A percentile compares a stretch with the other conserved stretches of the same genome.
phyloP scores from a whole-genome alignment of 2,113 vertebrate species.

The Cervus canadensis region DNA sequence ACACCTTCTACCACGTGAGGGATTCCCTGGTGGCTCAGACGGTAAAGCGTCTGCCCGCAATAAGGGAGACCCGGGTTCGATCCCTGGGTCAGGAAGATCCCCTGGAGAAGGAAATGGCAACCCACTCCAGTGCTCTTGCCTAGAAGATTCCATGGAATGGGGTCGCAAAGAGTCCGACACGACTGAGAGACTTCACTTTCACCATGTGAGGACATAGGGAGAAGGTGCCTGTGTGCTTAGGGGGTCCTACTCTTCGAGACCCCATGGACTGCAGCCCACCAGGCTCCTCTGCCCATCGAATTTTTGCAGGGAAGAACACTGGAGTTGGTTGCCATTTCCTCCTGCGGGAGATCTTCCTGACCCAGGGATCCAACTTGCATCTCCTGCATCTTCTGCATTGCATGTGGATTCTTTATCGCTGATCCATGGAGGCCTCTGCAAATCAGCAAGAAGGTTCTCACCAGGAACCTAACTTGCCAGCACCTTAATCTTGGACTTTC shows the following conservation, averaged over 20 bases:
- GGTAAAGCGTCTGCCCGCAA: too few relatives aligned
- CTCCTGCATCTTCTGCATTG: background rate
- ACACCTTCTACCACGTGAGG: background rate
- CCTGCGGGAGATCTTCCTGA: background rate
- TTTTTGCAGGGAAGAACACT: background rate
- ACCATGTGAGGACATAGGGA: background rate
- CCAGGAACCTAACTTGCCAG: background rate
- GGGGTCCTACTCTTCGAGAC: background rate
- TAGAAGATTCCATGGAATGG: too few relatives aligned
- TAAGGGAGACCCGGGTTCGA: too few relatives aligned
- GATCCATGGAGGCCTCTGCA: background rate
- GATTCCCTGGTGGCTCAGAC: too few relatives aligned
- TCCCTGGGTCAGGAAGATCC: too few relatives aligned
- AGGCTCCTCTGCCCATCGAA: background rate
- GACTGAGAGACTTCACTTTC: too few relatives aligned
- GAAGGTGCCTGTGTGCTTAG: background rate
- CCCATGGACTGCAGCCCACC: background rate
- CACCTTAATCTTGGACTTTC: background rate
- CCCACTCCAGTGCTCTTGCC: too few relatives aligned
- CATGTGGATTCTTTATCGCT: background rate
- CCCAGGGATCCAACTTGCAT: background rate
- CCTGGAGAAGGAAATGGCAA: too few relatives aligned
- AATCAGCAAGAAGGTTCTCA: background rate
- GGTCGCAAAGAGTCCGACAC: too few relatives aligned
- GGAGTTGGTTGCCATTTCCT: background rate